These are phyloP conservation scores for Pterois miles DNA, from an alignment of 2,797 vertebrate genomes.

Conservation along the genomic window DNA sequence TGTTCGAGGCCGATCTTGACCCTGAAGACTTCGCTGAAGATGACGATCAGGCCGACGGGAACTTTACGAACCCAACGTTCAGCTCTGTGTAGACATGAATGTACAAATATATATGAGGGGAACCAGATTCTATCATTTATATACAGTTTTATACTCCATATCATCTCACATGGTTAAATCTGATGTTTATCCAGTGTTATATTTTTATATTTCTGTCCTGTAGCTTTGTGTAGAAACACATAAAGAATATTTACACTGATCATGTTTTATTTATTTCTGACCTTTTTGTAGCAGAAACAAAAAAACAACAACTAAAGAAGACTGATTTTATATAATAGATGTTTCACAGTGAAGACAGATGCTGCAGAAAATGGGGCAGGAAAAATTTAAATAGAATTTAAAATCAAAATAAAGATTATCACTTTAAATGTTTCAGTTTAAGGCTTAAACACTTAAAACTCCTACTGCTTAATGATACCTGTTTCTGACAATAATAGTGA, in stretches of 20 bases:
- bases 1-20: constrained; percentile 92
- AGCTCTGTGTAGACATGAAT: constrained; percentile 39
- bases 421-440: neutral
- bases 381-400: neutral
- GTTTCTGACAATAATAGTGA: neutral
- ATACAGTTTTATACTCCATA: constrained; percentile 4
- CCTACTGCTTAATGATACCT: neutral
- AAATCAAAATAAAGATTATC: neutral
- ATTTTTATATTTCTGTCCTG: constrained; percentile 52
- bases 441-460: neutral
- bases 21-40: constrained; percentile 85
- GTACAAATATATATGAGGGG: constrained; percentile 9
- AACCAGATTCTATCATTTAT: constrained; percentile 5
- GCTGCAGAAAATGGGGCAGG: neutral
- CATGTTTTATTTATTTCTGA: neutral
- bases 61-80: constrained; percentile 77
- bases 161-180: constrained; percentile 2
- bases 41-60: constrained; percentile 72
- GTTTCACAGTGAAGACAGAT: neutral
- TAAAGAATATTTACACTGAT: constrained; percentile 48
- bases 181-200: constrained; percentile 18
- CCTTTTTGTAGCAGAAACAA: neutral
- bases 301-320: neutral
- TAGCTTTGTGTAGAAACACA: constrained; percentile 25
- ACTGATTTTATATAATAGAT: neutral